Percentiles rank a stretch among this genome's conserved stretches.
phyloP scores from a whole-genome alignment of 2,113 vertebrate genomes.

The Hassar affinis region DNA sequence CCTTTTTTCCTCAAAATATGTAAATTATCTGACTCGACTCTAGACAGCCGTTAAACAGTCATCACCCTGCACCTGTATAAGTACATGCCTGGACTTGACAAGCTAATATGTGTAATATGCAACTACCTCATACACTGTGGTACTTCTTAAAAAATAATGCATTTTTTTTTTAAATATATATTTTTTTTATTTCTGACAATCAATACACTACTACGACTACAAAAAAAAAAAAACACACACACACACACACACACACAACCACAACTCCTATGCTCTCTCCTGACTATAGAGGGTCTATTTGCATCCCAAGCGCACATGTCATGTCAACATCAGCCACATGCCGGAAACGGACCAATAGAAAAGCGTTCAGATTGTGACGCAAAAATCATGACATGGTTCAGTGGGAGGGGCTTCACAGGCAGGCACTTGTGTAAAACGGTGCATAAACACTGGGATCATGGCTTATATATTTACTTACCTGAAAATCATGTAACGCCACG shows the following conservation, averaged over 20 bases:
- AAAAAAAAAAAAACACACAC: too few species aligned
- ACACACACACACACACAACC: background rate
- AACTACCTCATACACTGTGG: background rate
- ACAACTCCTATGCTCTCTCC: background rate
- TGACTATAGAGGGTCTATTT: background rate
- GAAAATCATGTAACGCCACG: constrained; percentile 94
- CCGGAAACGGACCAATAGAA: constrained; percentile 34
- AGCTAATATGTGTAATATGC: background rate
- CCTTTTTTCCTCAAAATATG: background rate
- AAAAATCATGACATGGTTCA: background rate
- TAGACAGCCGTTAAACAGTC: background rate
- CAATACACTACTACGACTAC: too few species aligned
- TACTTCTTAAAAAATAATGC: background rate
- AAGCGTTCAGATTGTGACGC: background rate
- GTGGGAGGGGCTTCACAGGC: background rate
- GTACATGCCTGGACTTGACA: background rate
- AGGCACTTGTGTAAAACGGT: background rate
- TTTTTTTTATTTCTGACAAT: background rate
- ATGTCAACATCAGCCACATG: constrained; percentile 61
- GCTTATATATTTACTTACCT: constrained; percentile 73
- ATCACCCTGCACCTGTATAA: background rate
- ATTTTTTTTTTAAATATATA: background rate
- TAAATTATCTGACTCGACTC: background rate
- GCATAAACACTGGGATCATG: background rate
- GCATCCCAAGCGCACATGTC: constrained; percentile 32